Evolutionary conservation across 2,888 invertebrate species (phyloP).

Genomic region (Hypomecis atomaria): DNA sequence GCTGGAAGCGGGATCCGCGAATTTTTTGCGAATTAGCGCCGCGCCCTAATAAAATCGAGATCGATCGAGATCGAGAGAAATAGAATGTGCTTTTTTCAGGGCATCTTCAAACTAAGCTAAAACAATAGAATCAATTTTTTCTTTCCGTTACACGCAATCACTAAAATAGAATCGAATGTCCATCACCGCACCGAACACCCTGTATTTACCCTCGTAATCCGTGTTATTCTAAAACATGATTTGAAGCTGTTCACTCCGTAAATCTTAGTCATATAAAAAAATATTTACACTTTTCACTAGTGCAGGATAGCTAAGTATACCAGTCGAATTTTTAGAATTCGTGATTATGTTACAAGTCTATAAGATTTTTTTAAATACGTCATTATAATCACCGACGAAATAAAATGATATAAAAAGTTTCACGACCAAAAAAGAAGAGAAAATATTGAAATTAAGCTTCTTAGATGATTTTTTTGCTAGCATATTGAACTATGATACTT

Average conservation of each 20-base stretch:
- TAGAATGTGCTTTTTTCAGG: too few relatives aligned
- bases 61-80: too few relatives aligned
- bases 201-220: slow-evolving; percentile 27
- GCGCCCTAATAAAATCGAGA: too few relatives aligned
- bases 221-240: slow-evolving; percentile 56
- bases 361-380: slow-evolving; percentile 48
- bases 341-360: slow-evolving; percentile 66
- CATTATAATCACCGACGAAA: neutral
- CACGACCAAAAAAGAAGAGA: too few relatives aligned
- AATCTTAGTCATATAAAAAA: slow-evolving; percentile 55
- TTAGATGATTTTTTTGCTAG: neutral
- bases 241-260: slow-evolving; percentile 54
- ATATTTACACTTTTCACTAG: slow-evolving; percentile 68
- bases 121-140: too few relatives aligned
- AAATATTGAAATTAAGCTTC: neutral
- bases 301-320: slow-evolving; percentile 56
- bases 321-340: slow-evolving; percentile 70
- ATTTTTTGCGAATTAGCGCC: too few relatives aligned
- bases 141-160: too few relatives aligned
- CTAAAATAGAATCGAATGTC: too few relatives aligned
- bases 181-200: too few relatives aligned
- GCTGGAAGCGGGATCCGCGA: too few relatives aligned
- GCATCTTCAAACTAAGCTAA: too few relatives aligned
- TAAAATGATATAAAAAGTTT: too few relatives aligned
- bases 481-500: neutral